Conservation (phyloP, 2,888 invertebrate genomes). For the Saturnia pavonia region DNA sequence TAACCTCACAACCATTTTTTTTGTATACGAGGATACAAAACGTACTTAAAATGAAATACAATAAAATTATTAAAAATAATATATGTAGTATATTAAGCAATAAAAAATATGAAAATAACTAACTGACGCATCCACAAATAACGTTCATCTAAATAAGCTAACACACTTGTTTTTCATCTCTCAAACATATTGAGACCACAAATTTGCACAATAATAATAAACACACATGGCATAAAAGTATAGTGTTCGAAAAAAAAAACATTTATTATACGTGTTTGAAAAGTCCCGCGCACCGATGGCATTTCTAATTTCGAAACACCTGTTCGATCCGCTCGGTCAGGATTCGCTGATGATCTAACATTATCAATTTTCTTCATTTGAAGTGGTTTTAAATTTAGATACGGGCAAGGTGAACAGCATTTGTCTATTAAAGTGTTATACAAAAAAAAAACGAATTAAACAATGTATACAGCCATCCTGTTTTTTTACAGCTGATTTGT, state of each 20-base stretch:
- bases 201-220: conserved; percentile 8
- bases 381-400: conserved; percentile 1
- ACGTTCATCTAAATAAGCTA: background rate
- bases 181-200: conserved; percentile 1
- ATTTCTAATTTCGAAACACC: conserved; percentile 12
- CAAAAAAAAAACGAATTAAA: background rate
- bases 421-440: background rate
- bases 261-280: conserved; percentile 6
- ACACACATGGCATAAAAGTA: conserved; percentile 3
- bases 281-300: background rate
- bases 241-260: too few relatives aligned
- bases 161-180: conserved; percentile 7
- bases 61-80: too few relatives aligned
- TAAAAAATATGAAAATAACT: background rate
- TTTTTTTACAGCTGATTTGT: too few relatives aligned
- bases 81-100: too few relatives aligned
- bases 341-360: conserved; percentile 10
- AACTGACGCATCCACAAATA: background rate
- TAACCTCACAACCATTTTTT: too few relatives aligned
- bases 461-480: too few relatives aligned
- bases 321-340: background rate
- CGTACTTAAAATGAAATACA: too few relatives aligned
- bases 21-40: too few relatives aligned
- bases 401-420: background rate
- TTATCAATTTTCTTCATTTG: conserved; percentile 4